Conservation (phyloP, 2,797 vertebrate species). For the Malacoraja senta region DNA sequence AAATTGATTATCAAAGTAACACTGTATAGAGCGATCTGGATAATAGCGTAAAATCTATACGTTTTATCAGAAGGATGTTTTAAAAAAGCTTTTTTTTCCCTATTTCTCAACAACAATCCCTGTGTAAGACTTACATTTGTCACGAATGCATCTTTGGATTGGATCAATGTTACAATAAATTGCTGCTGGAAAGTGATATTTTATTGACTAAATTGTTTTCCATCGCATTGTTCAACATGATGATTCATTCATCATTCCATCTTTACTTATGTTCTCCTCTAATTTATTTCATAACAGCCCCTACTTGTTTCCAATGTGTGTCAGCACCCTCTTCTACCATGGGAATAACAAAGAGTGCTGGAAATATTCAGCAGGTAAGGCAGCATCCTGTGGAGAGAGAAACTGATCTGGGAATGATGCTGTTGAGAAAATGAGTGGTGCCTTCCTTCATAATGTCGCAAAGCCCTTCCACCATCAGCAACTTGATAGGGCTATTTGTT, state of each 20-base stretch:
- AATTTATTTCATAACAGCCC: background rate
- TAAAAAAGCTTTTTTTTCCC: background rate
- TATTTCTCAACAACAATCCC: background rate
- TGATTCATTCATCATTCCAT: background rate
- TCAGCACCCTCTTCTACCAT: background rate
- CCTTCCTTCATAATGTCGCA: background rate
- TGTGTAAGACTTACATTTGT: background rate
- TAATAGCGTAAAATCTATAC: background rate
- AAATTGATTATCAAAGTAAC: background rate
- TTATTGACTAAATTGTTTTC: background rate
- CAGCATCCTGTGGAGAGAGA: no score
- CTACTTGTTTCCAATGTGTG: background rate
- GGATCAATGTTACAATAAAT: background rate
- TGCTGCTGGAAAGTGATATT: background rate
- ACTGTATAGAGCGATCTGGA: background rate
- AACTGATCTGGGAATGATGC: no score
- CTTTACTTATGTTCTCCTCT: background rate
- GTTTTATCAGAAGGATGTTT: background rate
- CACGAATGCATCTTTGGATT: background rate
- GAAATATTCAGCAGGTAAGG: no score
- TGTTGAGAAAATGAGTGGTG: background rate
- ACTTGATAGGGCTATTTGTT: background rate
- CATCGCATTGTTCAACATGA: background rate
- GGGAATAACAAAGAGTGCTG: no score
- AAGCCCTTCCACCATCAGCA: background rate